phyloP scores from a whole-genome alignment of 2,888 invertebrate genomes.

The Silvanus unidentatus region DNA sequence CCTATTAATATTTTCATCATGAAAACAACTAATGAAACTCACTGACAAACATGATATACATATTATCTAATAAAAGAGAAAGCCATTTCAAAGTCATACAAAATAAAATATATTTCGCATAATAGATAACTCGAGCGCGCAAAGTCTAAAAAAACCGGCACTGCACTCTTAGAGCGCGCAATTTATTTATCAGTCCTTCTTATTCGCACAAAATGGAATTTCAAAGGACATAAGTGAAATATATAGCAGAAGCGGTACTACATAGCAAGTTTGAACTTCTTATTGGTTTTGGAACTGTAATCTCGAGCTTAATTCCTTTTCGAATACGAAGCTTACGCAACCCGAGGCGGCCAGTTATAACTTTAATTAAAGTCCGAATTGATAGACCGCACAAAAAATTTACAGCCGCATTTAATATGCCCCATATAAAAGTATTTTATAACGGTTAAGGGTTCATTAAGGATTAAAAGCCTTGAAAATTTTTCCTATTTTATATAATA shows the following conservation, averaged over 20 bases:
- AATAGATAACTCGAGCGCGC: too few species aligned
- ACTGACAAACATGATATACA: too few species aligned
- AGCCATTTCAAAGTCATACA: too few species aligned
- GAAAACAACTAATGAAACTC: too few species aligned
- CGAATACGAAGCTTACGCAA: slow-evolving; percentile 32
- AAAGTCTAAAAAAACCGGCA: too few species aligned
- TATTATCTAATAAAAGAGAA: too few species aligned
- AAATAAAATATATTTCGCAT: too few species aligned
- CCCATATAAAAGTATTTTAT: slow-evolving; percentile 1
- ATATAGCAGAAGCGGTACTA: slow-evolving; percentile 5
- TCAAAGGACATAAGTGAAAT: slow-evolving; percentile 22
- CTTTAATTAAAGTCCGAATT: slow-evolving; percentile 36
- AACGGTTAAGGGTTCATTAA: neutral
- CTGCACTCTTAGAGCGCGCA: too few species aligned
- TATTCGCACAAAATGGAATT: slow-evolving; percentile 22
- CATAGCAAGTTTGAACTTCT: slow-evolving; percentile 29
- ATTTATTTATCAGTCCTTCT: too few species aligned
- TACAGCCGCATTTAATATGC: slow-evolving; percentile 10
- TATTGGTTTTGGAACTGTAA: slow-evolving; percentile 38
- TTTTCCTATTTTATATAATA: too few species aligned
- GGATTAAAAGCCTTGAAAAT: too few species aligned
- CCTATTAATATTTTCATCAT: too few species aligned
- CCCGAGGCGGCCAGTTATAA: slow-evolving; percentile 28
- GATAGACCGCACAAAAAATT: slow-evolving; percentile 15
- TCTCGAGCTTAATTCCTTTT: slow-evolving; percentile 33